These are phyloP conservation scores for Didymodactylos carnosus DNA, from an alignment of 2,888 invertebrate species.

Conservation along the genomic window DNA sequence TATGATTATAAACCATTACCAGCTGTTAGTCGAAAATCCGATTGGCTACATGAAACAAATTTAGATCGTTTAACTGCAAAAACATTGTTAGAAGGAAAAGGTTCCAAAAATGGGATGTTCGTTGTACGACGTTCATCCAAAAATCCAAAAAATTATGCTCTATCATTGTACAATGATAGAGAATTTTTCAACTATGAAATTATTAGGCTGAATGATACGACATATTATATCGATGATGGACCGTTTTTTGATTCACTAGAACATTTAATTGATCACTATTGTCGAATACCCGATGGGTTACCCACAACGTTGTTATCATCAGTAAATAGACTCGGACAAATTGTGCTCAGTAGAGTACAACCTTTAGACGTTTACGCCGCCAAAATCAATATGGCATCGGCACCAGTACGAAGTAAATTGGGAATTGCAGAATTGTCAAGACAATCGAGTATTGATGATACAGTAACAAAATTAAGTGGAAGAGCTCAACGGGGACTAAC, in stretches of 20 bases:
- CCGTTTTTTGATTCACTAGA: slow-evolving; percentile 67
- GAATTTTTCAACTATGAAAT: slow-evolving; percentile 15
- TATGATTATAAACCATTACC: not conserved
- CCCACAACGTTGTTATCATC: slow-evolving; percentile 55
- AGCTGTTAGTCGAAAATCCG: not conserved
- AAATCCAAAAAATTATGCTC: slow-evolving; percentile 5
- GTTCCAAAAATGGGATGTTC: not conserved
- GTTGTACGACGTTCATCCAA: slow-evolving; percentile 2
- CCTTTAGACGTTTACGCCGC: too few species aligned
- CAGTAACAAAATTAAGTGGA: too few species aligned
- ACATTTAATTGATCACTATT: slow-evolving; percentile 68
- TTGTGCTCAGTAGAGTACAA: not conserved
- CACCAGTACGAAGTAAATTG: too few species aligned
- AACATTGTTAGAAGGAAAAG: not conserved
- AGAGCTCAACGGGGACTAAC: too few species aligned
- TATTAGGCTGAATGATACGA: not conserved
- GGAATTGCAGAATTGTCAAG: too few species aligned
- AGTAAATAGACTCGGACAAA: slow-evolving; percentile 33
- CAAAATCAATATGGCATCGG: too few species aligned
- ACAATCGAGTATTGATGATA: too few species aligned
- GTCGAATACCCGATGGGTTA: slow-evolving; percentile 61
- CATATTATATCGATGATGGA: slow-evolving; percentile 56
- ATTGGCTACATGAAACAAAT: not conserved
- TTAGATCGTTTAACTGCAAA: slow-evolving; percentile 1
- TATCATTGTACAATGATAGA: slow-evolving; percentile 2